Percentiles rank a stretch among this genome's conserved stretches.
Conservation (phyloP, 2,113 vertebrate genomes). For the Pao palembangensis region DNA sequence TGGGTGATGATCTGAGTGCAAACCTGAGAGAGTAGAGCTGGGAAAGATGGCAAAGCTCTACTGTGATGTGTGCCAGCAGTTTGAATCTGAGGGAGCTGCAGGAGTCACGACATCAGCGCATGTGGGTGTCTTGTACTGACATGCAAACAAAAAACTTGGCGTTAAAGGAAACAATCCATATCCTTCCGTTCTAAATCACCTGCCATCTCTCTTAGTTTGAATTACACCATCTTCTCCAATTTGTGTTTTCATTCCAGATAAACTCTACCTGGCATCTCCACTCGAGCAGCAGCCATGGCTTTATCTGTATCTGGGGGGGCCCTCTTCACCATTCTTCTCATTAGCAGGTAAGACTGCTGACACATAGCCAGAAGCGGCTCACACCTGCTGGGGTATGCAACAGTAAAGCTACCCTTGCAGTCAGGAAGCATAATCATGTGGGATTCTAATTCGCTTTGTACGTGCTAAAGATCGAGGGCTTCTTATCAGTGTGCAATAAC, state of each 20-base stretch:
- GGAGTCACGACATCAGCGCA: too few relatives aligned
- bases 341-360: slow-evolving; percentile 71
- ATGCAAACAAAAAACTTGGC: background rate
- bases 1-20: slow-evolving; percentile 10
- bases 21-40: background rate
- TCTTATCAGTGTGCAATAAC: too few relatives aligned
- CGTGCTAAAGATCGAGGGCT: background rate
- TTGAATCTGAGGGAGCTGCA: too few relatives aligned
- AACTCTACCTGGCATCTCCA: slow-evolving; percentile 46
- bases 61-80: too few relatives aligned
- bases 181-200: background rate
- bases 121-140: too few relatives aligned
- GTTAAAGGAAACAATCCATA: background rate
- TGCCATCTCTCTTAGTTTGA: slow-evolving; percentile 9
- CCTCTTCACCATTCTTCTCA: slow-evolving; percentile 64
- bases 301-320: slow-evolving; percentile 54
- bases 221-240: slow-evolving; percentile 11
- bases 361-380: slow-evolving; percentile 10
- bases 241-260: slow-evolving; percentile 64
- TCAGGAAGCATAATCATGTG: slow-evolving; percentile 16
- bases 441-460: slow-evolving; percentile 23
- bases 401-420: slow-evolving; percentile 7
- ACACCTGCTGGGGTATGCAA: slow-evolving; percentile 18
- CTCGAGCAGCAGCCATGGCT: slow-evolving; percentile 59
- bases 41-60: too few relatives aligned